Percentiles rank a stretch among this genome's conserved stretches.
These are phyloP conservation scores for Carettochelys insculpta DNA, from an alignment of 2,113 vertebrate species.

Conservation along the genomic window DNA sequence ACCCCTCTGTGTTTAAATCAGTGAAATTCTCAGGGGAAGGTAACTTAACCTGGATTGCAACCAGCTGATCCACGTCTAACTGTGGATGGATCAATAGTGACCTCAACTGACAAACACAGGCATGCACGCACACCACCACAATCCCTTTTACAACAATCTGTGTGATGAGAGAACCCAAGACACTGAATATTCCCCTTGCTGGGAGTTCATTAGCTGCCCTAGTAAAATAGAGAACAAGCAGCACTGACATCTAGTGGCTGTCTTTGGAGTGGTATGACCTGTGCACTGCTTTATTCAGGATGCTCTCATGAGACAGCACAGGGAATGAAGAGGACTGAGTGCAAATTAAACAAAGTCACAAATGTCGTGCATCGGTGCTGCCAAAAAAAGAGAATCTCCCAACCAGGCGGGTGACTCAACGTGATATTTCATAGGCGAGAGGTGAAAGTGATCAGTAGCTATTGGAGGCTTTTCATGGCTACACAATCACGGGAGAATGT, in stretches of 20 bases:
- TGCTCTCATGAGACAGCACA: fast-evolving
- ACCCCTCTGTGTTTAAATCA: neutral
- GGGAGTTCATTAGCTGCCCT: neutral
- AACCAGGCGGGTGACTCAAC: neutral
- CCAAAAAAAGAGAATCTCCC: fast-evolving
- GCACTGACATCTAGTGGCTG: constrained; percentile 72
- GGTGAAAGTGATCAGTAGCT: fast-evolving
- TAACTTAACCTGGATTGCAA: neutral
- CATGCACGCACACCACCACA: neutral
- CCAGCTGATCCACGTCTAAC: neutral
- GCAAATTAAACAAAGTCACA: neutral
- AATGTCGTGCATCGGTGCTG: neutral
- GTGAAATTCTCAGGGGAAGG: neutral
- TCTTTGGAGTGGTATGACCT: neutral
- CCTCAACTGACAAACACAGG: neutral
- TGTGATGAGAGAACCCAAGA: neutral
- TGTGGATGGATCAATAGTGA: neutral
- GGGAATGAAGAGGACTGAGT: neutral
- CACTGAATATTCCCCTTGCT: neutral
- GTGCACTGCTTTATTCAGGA: too few species aligned
- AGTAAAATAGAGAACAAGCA: neutral
- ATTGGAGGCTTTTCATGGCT: fast-evolving
- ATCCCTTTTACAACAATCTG: neutral
- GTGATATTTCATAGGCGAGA: neutral
- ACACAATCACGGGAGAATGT: fast-evolving